Base-by-base conservation (phyloP, 2,113 vertebrate genomes). In the Seriola quinqueradiata region DNA sequence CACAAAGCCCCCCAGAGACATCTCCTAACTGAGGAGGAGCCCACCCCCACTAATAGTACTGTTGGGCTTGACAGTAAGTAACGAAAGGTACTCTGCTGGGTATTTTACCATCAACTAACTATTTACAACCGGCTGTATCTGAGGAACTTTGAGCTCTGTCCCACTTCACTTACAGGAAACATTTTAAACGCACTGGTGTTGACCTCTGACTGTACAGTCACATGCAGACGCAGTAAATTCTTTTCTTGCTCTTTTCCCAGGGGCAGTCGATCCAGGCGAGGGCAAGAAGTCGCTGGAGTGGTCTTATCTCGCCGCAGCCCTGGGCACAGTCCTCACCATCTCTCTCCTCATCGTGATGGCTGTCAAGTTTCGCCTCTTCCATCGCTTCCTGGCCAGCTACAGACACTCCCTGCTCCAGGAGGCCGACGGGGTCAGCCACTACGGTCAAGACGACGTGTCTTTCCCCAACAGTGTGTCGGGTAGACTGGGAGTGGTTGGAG, bases 331-430 rank as follows among this genome's bases (percentile, higher is more conserved):
- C 0, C 75, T 97, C 8, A 60, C 87, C 80, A n/a, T 97, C 75
- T 97, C 96, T 1, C 84, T 96, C 28, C 65, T 98, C 78, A 93
- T 98, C 0, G 93, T 96, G 0, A 21, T 97, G 86, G 92, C 76
- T 2, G 96, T 96, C 70, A 99, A 97, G 87, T 96, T 94, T 86
- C 97, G 96, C 32, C 59, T 98, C 71, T 94, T 96, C 87, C 96
- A 93, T 65, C 96, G 92, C 60, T 97, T 97, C 86, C 87, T 94
- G 0, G 82, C 94, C 90, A 97, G 96, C 95, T 97, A 98, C 92
- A 95, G 87, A 52, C 97, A 98, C 89, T 96, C 84, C 1, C 96
- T 96, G 0, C 94, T 99, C 74, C 90, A 95, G 0, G 94, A 97
- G 82, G 4, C 74, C 0, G 91, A 95, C 21, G 82, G 87, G 4